Conservation (phyloP, 2,113 vertebrate species). For the Nasalis larvatus region DNA sequence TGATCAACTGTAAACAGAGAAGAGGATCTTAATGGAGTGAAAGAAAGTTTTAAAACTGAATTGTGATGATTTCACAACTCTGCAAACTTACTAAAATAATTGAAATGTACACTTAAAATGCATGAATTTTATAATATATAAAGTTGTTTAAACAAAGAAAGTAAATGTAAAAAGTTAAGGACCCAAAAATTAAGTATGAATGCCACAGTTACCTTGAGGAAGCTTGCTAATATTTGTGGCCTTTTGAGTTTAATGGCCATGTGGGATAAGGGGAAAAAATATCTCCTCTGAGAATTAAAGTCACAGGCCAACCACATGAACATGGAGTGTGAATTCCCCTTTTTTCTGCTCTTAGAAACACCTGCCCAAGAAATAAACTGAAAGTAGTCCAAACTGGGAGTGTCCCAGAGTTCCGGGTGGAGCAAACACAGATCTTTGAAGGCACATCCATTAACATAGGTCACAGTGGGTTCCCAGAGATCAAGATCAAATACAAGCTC, state of each 20-base stretch:
- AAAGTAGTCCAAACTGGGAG: neutral
- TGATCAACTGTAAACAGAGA: neutral
- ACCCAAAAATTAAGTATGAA: neutral
- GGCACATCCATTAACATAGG: neutral
- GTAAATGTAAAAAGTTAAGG: neutral
- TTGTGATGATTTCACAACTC: neutral
- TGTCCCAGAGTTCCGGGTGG: neutral
- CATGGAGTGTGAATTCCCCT: neutral
- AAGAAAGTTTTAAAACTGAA: neutral
- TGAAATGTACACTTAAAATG: neutral
- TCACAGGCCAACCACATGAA: neutral
- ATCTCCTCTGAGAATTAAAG: neutral
- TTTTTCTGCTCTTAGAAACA: neutral
- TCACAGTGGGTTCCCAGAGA: neutral
- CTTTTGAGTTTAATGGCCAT: neutral
- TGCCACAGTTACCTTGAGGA: neutral
- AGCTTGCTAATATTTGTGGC: neutral
- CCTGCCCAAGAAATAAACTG: neutral
- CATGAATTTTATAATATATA: neutral
- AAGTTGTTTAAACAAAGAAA: neutral
- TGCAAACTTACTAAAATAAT: neutral
- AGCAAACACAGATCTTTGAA: neutral
- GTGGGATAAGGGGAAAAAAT: neutral
- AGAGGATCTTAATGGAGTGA: neutral
- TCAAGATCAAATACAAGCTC: neutral